These are phyloP conservation scores for Nomada lathburiana DNA, from an alignment of 2,888 invertebrate genomes.

Conservation along the genomic window DNA sequence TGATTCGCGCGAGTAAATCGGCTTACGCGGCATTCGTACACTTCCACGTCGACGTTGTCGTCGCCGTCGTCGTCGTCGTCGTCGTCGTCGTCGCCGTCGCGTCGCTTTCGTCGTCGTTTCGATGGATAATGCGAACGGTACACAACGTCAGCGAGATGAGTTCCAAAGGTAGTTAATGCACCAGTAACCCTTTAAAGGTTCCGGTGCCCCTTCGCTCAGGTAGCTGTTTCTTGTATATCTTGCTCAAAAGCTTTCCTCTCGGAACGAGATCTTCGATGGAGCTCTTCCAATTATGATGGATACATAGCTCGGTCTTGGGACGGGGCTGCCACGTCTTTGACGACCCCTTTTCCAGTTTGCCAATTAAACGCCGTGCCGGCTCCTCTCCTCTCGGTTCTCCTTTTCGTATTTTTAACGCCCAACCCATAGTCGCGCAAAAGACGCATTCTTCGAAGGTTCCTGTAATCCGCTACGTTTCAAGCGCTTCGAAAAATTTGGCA, in stretches of 20 bases:
- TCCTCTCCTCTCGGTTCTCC: not conserved
- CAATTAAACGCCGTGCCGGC: constrained; percentile 63
- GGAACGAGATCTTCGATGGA: constrained; percentile 53
- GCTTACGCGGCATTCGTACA: constrained; percentile 64
- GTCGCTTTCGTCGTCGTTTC: constrained; percentile 33
- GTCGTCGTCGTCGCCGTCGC: not conserved
- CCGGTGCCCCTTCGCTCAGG: constrained; percentile 45
- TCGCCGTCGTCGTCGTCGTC: constrained; percentile 15
- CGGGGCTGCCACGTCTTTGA: constrained; percentile 53
- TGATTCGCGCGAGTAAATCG: constrained; percentile 73
- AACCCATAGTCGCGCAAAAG: not conserved
- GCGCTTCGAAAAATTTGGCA: not conserved
- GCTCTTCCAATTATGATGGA: constrained; percentile 65
- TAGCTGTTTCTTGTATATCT: constrained; percentile 41
- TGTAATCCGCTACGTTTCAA: not conserved
- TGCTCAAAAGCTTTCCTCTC: constrained; percentile 29
- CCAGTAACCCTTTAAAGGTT: constrained; percentile 53
- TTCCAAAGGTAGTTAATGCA: constrained; percentile 63
- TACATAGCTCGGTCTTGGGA: constrained; percentile 24
- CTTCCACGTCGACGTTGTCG: not conserved
- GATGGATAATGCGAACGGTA: constrained; percentile 64
- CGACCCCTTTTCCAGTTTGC: constrained; percentile 51
- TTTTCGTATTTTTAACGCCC: constrained; percentile 6
- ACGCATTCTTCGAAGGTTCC: not conserved
- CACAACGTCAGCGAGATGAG: constrained; percentile 59